Conservation (phyloP, 1,140 invertebrate species). For the Drosophila burlai region DNA sequence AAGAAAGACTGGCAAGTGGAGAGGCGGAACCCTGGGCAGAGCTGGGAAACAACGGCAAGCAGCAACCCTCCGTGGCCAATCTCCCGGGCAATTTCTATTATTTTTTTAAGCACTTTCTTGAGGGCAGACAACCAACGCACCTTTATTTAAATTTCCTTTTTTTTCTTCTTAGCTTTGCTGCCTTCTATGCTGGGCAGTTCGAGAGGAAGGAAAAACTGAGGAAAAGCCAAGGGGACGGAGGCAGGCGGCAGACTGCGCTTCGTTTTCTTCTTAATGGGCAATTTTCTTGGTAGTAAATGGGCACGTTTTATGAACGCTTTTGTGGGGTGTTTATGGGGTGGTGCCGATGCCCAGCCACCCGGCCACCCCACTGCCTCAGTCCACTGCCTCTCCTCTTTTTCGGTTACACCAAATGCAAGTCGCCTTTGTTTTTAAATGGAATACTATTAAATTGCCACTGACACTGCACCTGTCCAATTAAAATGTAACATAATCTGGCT, state of each 20-base stretch:
- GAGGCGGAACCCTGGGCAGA: slow-evolving; percentile 40
- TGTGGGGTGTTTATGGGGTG: slow-evolving; percentile 84
- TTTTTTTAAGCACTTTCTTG: slow-evolving; percentile 55
- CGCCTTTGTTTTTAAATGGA: slow-evolving; percentile 50
- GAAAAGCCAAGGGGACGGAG: background rate
- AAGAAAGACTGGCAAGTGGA: slow-evolving; percentile 48
- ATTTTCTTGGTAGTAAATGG: slow-evolving; percentile 84
- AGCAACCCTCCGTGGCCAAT: slow-evolving; percentile 33
- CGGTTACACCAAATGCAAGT: slow-evolving; percentile 18
- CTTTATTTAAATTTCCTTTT: slow-evolving; percentile 81
- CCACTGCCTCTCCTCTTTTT: slow-evolving; percentile 17
- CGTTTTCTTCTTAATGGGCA: slow-evolving; percentile 80
- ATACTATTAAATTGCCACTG: slow-evolving; percentile 61
- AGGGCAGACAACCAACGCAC: slow-evolving; percentile 68
- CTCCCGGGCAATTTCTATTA: slow-evolving; percentile 67
- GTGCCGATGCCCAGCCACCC: slow-evolving; percentile 15
- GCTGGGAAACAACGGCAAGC: slow-evolving; percentile 5
- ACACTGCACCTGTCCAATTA: slow-evolving; percentile 66
- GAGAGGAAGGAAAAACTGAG: background rate
- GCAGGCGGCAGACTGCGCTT: slow-evolving; percentile 47
- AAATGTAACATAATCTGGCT: slow-evolving; percentile 28
- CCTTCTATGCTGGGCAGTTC: slow-evolving; percentile 41
- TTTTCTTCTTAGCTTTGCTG: slow-evolving; percentile 9
- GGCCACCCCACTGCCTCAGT: background rate
- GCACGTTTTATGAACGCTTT: slow-evolving; percentile 84